A percentile compares a stretch with the other conserved stretches of the same genome.
Evolutionary conservation across 2,113 vertebrate species (phyloP).

Genomic region (Rattus norvegicus): DNA sequence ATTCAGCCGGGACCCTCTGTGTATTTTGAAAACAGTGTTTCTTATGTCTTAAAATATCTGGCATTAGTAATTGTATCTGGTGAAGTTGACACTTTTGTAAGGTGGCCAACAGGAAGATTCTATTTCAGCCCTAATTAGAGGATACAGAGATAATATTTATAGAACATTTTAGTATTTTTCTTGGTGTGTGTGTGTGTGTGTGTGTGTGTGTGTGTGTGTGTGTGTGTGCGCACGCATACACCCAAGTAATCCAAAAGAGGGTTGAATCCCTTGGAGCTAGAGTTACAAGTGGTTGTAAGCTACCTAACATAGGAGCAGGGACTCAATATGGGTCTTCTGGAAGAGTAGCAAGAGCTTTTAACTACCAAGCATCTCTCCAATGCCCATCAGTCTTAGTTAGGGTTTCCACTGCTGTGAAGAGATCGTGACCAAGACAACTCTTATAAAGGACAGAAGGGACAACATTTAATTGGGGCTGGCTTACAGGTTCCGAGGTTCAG

Average conservation of each 20-base stretch:
- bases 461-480: too few relatives aligned
- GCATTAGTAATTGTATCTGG: not conserved
- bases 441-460: too few relatives aligned
- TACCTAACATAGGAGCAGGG: not conserved
- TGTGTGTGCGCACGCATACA: not conserved
- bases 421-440: too few relatives aligned
- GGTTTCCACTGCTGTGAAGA: too few relatives aligned
- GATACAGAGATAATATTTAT: not conserved
- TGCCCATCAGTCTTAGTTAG: too few relatives aligned
- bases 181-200: not conserved
- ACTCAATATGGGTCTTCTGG: not conserved
- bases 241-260: not conserved
- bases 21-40: not conserved
- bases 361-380: not conserved
- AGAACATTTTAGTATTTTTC: not conserved
- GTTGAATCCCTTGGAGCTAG: not conserved
- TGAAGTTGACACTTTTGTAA: constrained; percentile 40
- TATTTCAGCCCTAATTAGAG: constrained; percentile 30
- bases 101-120: not conserved
- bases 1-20: not conserved
- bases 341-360: not conserved
- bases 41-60: not conserved
- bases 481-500: too few relatives aligned
- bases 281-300: not conserved
- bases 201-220: not conserved